Conservation (phyloP, 2,888 invertebrate genomes). For the Odontomyia ornata region DNA sequence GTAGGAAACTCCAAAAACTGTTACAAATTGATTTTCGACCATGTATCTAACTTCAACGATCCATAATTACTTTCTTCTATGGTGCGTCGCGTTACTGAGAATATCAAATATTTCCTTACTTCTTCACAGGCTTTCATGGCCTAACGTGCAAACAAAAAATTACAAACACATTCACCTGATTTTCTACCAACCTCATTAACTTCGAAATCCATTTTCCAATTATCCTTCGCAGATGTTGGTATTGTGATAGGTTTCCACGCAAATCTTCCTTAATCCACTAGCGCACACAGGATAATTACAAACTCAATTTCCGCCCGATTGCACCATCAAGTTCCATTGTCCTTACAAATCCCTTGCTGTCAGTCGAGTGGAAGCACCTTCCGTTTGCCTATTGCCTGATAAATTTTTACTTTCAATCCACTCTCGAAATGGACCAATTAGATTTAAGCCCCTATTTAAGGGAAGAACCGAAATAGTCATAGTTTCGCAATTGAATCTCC, state of each 20-base stretch:
- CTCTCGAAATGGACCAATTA: not conserved
- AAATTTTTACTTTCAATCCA: conserved; percentile 23
- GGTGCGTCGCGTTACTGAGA: too few relatives aligned
- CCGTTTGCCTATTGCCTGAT: not conserved
- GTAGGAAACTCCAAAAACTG: too few relatives aligned
- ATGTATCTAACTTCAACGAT: too few relatives aligned
- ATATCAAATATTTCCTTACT: too few relatives aligned
- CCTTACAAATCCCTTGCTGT: too few relatives aligned
- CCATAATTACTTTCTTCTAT: too few relatives aligned
- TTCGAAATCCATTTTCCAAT: not conserved
- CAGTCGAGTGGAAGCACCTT: not conserved
- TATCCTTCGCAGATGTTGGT: not conserved
- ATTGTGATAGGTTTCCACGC: too few relatives aligned
- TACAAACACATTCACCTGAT: too few relatives aligned
- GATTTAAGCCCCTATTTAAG: conserved; percentile 14
- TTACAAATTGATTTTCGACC: too few relatives aligned
- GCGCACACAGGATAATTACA: conserved; percentile 1
- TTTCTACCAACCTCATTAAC: not conserved
- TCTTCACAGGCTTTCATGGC: too few relatives aligned
- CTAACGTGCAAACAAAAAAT: too few relatives aligned
- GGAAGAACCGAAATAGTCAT: conserved; percentile 20
- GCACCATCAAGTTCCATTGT: not conserved
- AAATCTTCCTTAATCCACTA: conserved; percentile 3
- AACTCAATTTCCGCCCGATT: not conserved
- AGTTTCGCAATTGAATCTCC: conserved; percentile 4